A percentile compares a stretch with the other conserved stretches of the same genome.
Evolutionary conservation across 2,888 invertebrate species (phyloP).

Genomic region (Drosophila vallismaia): DNA sequence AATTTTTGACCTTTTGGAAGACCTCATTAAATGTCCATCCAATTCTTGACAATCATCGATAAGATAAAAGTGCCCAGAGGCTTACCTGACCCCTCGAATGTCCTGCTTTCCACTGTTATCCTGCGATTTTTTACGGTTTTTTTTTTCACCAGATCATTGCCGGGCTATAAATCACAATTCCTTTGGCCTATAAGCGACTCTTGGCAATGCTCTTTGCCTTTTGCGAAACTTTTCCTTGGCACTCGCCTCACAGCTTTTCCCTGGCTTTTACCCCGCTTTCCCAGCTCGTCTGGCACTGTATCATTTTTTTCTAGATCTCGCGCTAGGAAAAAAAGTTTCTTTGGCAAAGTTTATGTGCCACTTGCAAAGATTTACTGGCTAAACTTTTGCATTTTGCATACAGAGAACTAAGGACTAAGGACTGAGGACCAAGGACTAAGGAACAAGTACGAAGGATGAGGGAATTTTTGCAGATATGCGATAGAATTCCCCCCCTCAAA

Average conservation of each 20-base stretch:
- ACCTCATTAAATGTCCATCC: conserved; percentile 2
- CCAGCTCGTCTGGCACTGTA: conserved; percentile 68
- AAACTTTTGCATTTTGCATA: conserved; percentile 78
- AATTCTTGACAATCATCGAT: neutral
- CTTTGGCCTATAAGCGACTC: conserved; percentile 32
- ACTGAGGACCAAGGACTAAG: conserved; percentile 11
- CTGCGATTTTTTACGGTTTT: no score
- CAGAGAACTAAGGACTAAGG: conserved; percentile 30
- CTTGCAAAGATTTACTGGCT: conserved; percentile 78
- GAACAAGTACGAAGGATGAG: conserved; percentile 12
- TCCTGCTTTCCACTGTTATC: neutral
- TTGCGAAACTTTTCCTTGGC: conserved; percentile 30
- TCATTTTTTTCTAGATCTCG: conserved; percentile 70
- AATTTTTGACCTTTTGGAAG: no score
- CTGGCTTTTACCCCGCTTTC: conserved; percentile 4
- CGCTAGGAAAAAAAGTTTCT: conserved; percentile 65
- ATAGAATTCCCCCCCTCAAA: conserved; percentile 13
- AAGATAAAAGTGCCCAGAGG: conserved; percentile 1
- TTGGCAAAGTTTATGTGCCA: conserved; percentile 77
- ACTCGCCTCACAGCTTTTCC: conserved; percentile 13
- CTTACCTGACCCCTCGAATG: conserved; percentile 11
- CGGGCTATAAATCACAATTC: conserved; percentile 40
- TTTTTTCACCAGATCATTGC: conserved; percentile 11
- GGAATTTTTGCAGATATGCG: conserved; percentile 25
- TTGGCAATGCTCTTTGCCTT: conserved; percentile 36